Evolutionary conservation across 1,140 invertebrate species (phyloP), one percentile per base, ranked within the genome.

Genomic region (Teleogryllus occipitalis): DNA sequence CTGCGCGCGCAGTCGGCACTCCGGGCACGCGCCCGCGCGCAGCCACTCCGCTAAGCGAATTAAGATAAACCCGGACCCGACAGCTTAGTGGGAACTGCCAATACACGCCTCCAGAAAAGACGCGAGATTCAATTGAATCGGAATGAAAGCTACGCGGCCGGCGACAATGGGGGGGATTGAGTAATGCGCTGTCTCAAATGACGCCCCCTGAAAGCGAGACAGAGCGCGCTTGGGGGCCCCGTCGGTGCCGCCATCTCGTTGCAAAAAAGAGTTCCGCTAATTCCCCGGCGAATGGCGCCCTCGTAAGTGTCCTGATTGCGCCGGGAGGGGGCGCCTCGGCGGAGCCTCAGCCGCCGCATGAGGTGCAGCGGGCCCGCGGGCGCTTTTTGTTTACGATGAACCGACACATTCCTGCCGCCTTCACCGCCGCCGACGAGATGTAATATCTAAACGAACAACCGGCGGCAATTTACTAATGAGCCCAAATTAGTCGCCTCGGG

Each of bases 401-500:
- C 54, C 18, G 54, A 65, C 54, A 65, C 54, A 65, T 65, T 65
- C 54, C 54, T 65, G 2, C 10, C 54, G 54, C 54, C 18, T 10
- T 7, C 10, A 18, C 54, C 10, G 18, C 10, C 54, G 10, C 54
- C 54, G 54, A 0, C 10, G 54, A 65, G 54, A 65, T 65, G 54
- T 65, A 65, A 65, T 65, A 65, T 65, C 54, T 65, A 65, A 65
- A 65, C 54, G 54, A 65, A 65, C 54, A 65, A 65, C 54, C 54
- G 54, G 54, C 2, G 18, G 54, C 54, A 65, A 65, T 65, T 65
- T 65, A 65, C 54, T 65, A 65, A 65, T 65, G 54, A 65, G 54
- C 18, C 54, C 18, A 65, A 65, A 65, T 65, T 65, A 65, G 54
- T 65, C 54, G 54, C 54, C 54, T 65, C 54, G 54, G 54, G 54